phyloP scores from a whole-genome alignment of 1,140 invertebrate genomes.

The Notospermus geniculatus region DNA sequence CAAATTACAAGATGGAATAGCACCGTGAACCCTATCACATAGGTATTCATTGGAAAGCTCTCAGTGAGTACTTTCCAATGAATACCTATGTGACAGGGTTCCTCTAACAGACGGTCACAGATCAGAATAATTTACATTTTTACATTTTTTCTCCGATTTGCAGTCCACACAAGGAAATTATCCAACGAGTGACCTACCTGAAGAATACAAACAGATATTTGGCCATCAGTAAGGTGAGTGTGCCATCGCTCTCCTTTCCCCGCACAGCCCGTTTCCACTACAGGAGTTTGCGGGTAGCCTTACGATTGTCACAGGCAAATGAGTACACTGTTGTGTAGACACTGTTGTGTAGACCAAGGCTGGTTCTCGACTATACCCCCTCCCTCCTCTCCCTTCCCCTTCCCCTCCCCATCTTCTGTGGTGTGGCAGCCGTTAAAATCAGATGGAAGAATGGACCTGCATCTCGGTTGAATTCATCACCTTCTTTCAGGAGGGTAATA shows the following conservation, averaged over 20 bases:
- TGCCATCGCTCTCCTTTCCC: no score
- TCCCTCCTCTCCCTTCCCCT: slow-evolving; percentile 6
- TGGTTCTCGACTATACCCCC: not conserved
- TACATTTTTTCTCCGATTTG: slow-evolving; percentile 20
- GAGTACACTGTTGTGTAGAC: not conserved
- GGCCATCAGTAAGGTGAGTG: slow-evolving; percentile 53
- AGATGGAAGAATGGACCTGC: no score
- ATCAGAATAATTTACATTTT: not conserved
- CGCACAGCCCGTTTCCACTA: no score
- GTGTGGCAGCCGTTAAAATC: not conserved
- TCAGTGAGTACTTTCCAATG: no score
- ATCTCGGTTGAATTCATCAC: no score
- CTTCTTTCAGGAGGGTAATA: slow-evolving; percentile 48
- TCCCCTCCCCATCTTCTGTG: not conserved
- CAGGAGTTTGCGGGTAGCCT: no score
- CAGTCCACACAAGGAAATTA: slow-evolving; percentile 52
- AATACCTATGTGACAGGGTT: no score
- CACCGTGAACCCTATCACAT: no score
- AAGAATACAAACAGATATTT: slow-evolving; percentile 52
- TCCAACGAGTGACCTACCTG: slow-evolving; percentile 47
- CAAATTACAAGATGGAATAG: no score
- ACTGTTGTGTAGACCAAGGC: not conserved
- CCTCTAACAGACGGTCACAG: no score
- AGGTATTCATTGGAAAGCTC: no score
- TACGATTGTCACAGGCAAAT: no score